Evolutionary conservation across 1,140 invertebrate species (phyloP), one percentile per base, ranked within the genome.

Genomic region (Melanaphis sacchari): DNA sequence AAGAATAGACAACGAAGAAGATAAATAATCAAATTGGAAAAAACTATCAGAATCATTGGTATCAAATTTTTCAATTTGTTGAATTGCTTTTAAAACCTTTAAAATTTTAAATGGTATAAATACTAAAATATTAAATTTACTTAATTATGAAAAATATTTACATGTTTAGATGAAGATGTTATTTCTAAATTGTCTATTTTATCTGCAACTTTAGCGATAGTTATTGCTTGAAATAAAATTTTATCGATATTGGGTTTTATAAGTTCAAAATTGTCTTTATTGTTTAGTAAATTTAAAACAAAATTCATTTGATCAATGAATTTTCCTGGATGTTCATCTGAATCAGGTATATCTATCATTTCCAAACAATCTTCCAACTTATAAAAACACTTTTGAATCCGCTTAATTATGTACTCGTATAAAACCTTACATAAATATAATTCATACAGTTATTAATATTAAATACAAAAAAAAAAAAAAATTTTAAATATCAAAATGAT

Each of bases 381-480:
- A 40, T 49, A 93, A 93, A 93, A 93, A 93, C 91, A 93, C 85
- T 93, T 93, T 52, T 93, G 91, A 40, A 93, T 85, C n/a, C 91
- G 43, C 18, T 93, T 93, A 8, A 93, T 85, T 93, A 84, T 40
- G 26, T 93, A 93, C 21, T 8, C 54, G 43, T 36, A n/a, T 38
- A 84, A n/a, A 31, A 82, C 9, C 91, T 93, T 54, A 84, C 31
- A 91, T 18, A 43, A 81, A 81, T 36, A 40, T 18, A 18, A 59
- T 21, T 89, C n/a, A 31, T 41, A 40, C 26, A 59, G 40, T 38
- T 54, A 84, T 40, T 31, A 41, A 90, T 66, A 49, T 82, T 40
- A 82, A 82, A 41, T 26, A 84, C 7, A 21, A 43, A 87, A 5
- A n/a, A 22, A 87, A 49, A 41, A 76, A 46, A 87, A n/a, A 87